These are phyloP conservation scores for Actinia tenebrosa DNA, from an alignment of 64 coral and sea anemone genomes.

Conservation along the genomic window DNA sequence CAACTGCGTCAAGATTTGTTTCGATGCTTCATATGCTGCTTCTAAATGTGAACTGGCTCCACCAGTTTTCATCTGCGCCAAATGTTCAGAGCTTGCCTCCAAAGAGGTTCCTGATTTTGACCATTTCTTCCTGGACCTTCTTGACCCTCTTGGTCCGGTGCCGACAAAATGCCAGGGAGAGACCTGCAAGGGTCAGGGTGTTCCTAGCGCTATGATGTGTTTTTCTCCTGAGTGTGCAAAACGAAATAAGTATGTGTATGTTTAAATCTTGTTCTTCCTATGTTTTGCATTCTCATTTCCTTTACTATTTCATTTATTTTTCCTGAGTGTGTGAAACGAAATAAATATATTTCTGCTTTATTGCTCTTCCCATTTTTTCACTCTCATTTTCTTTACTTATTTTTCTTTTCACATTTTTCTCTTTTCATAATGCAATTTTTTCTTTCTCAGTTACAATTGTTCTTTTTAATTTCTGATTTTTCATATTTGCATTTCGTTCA, in stretches of 20 bases:
- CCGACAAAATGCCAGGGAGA: constrained; percentile 63
- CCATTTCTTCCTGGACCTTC: constrained; percentile 28
- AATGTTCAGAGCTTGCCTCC: constrained; percentile 41
- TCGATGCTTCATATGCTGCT: constrained; percentile 87
- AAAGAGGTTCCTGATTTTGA: constrained; percentile 30
- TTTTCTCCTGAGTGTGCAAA: constrained; percentile 84
- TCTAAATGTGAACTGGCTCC: constrained; percentile 55
- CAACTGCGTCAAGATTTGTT: constrained; percentile 73
- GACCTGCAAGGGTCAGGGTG: constrained; percentile 74
- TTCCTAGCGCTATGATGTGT: constrained; percentile 70
- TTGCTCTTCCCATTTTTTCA: neutral
- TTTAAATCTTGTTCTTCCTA: too few species aligned
- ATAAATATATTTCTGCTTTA: constrained; percentile 35
- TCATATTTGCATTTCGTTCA: too few species aligned
- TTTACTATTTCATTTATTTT: constrained; percentile 45
- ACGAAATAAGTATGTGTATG: constrained; percentile 64
- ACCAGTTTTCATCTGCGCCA: constrained; percentile 84
- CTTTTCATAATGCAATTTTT: too few species aligned
- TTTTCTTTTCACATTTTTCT: too few species aligned
- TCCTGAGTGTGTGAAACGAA: constrained; percentile 71
- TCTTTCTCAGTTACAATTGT: too few species aligned
- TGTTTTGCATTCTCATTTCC: too few species aligned
- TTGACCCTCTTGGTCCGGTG: constrained; percentile 72
- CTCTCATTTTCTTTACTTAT: neutral
- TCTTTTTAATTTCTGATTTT: too few species aligned